These are phyloP conservation scores for Porites divaricata DNA, from an alignment of 92 coral and sea anemone species.

Conservation along the genomic window DNA sequence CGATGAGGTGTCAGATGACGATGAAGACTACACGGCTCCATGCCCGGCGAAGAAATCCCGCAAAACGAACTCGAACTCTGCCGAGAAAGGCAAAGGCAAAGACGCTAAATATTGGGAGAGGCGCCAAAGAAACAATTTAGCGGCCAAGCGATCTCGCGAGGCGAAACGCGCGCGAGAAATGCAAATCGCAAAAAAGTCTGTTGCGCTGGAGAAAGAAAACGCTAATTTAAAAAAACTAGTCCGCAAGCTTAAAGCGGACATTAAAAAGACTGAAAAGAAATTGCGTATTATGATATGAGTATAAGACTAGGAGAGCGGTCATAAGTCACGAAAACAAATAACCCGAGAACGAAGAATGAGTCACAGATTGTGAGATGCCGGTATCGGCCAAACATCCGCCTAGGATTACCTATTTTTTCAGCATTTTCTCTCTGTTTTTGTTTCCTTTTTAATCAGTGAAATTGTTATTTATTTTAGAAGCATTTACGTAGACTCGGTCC, in stretches of 20 bases:
- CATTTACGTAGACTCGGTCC: too few relatives aligned
- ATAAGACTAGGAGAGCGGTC: too few relatives aligned
- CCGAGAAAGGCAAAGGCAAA: not conserved
- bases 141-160: constrained; percentile 76
- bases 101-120: constrained; percentile 73
- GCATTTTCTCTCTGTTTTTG: too few relatives aligned
- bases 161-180: constrained; percentile 75
- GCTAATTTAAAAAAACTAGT: constrained; percentile 41
- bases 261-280: constrained; percentile 23
- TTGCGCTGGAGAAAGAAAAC: constrained; percentile 61
- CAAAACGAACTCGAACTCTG: not conserved
- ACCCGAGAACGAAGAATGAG: too few relatives aligned
- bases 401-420: too few relatives aligned
- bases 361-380: too few relatives aligned
- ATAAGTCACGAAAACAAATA: too few relatives aligned
- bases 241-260: constrained; percentile 25
- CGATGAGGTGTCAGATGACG: not conserved
- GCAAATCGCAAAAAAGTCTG: constrained; percentile 43
- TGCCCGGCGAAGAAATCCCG: constrained; percentile 16
- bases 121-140: constrained; percentile 63
- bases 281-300: constrained; percentile 20
- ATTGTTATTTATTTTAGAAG: too few relatives aligned
- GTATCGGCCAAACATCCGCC: too few relatives aligned
- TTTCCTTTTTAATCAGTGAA: too few relatives aligned
- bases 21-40: constrained; percentile 1